Evolutionary conservation across 2,113 vertebrate species (phyloP), one percentile per base, ranked within the genome.

Genomic region (Scophthalmus maximus): DNA sequence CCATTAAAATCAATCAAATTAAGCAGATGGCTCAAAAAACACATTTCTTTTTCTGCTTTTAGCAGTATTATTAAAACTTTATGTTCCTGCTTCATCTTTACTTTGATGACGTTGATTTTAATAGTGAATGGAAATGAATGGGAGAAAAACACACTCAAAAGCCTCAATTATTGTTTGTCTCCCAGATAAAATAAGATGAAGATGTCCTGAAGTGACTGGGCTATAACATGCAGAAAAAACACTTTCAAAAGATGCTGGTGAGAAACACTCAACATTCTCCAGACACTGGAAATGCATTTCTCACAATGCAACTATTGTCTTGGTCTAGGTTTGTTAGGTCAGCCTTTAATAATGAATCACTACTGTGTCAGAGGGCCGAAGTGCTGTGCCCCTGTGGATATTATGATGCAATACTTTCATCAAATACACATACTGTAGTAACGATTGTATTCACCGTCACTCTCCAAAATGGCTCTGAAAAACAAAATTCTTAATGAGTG

Each of bases 341-440:
- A 14, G 22, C 14, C 3, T 67, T 63, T n/a, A 14, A 3, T 7
- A 56, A 23, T 18, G n/a, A 60, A 26, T 29, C 6, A 9, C 11
- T 40, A 18, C 42, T n/a, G 8, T 23, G 47, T 55, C 38, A 50
- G 9, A 69, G 25, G 46, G 32, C 9, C 51, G 73, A 55, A 44
- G 42, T 32, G 22, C n/a, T n/a, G 17, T 36, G 18, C 61, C 67
- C 32, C 20, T 47, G 69, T 53, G 38, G 46, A 22, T 44, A 18
- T 6, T 52, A 70, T 80, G 74, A 76, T 78, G 71, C 64, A 75
- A 78, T 8, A 42, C 3, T 23, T 68, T 68, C 34, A 78, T 83
- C 32, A 73, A 50, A 25, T 62, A 68, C 75, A 49, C 62, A 68
- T n/a, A 46, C 49, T 49, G 38, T 66, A 55, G 30, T 30, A 38